Percentiles rank a stretch among this genome's conserved stretches.
These are phyloP conservation scores for Caiman crocodilus DNA, from an alignment of 2,797 vertebrate species.

Conservation along the genomic window DNA sequence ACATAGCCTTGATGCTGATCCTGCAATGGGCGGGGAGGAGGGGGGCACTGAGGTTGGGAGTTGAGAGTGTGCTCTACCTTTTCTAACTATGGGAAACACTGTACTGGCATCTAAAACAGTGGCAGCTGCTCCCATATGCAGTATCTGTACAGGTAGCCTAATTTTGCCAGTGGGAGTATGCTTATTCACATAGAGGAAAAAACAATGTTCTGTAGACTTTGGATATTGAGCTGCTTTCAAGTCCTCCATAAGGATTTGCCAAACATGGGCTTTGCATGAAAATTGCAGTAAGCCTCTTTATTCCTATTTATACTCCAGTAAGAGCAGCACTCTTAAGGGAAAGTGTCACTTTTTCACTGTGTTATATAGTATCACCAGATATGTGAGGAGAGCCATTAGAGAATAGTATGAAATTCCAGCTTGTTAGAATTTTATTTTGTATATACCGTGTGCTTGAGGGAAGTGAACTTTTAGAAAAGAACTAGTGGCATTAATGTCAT, in stretches of 20 bases:
- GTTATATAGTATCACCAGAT: fast-evolving
- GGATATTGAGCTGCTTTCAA: neutral
- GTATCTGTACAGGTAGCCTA: neutral
- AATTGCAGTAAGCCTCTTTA: neutral
- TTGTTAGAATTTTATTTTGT: fast-evolving
- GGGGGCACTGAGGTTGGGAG: neutral
- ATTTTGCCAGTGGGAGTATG: slow-evolving; percentile 1
- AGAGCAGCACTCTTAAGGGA: neutral
- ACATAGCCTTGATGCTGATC: neutral
- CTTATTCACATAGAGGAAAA: neutral
- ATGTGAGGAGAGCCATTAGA: neutral
- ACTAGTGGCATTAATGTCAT: slow-evolving; percentile 10
- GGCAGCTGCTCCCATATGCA: slow-evolving; percentile 20
- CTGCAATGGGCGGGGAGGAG: neutral
- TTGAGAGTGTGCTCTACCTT: neutral
- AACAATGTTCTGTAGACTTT: neutral
- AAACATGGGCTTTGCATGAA: neutral
- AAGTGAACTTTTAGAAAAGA: slow-evolving; percentile 2
- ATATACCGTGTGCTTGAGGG: neutral
- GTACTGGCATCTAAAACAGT: neutral
- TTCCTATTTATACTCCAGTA: neutral
- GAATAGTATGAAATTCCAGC: no score
- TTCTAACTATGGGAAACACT: neutral
- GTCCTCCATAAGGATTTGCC: neutral
- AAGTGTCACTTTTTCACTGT: neutral